phyloP scores from a whole-genome alignment of 2,888 invertebrate genomes.

The Lithophane socia region DNA sequence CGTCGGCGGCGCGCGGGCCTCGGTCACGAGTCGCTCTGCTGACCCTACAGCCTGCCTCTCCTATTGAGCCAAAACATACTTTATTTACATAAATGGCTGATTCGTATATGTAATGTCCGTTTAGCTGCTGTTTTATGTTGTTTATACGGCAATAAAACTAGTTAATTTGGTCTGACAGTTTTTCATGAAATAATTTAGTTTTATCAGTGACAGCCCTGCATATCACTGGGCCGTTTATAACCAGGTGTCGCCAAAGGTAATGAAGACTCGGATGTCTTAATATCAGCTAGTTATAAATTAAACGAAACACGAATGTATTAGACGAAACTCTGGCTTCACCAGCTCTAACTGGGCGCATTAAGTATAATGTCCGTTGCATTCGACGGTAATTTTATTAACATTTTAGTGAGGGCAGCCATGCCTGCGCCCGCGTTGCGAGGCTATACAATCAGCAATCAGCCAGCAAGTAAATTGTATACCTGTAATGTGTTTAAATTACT shows the following conservation, averaged over 20 bases:
- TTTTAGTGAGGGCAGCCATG: constrained; percentile 77
- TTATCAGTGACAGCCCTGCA: constrained; percentile 64
- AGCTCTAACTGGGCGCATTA: constrained; percentile 77
- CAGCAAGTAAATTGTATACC: constrained; percentile 75
- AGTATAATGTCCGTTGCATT: constrained; percentile 76
- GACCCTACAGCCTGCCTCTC: constrained; percentile 81
- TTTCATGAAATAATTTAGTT: constrained; percentile 10
- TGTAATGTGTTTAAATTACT: constrained; percentile 69
- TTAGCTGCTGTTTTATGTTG: constrained; percentile 18
- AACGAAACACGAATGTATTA: constrained; percentile 78
- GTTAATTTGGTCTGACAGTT: constrained; percentile 1
- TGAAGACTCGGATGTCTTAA: constrained; percentile 80
- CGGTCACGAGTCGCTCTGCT: constrained; percentile 88
- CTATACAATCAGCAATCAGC: constrained; percentile 79
- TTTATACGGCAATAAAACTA: constrained; percentile 22
- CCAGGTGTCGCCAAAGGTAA: constrained; percentile 74
- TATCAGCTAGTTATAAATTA: constrained; percentile 79
- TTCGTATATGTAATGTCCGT: constrained; percentile 52
- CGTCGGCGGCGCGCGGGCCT: constrained; percentile 76
- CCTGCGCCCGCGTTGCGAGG: constrained; percentile 69
- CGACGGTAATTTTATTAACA: constrained; percentile 83
- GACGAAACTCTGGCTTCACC: constrained; percentile 73
- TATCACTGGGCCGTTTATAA: constrained; percentile 65
- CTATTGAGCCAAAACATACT: constrained; percentile 66
- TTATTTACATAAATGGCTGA: constrained; percentile 63